Conservation (phyloP, 2,113 vertebrate genomes). For the Actinemys pallida region DNA sequence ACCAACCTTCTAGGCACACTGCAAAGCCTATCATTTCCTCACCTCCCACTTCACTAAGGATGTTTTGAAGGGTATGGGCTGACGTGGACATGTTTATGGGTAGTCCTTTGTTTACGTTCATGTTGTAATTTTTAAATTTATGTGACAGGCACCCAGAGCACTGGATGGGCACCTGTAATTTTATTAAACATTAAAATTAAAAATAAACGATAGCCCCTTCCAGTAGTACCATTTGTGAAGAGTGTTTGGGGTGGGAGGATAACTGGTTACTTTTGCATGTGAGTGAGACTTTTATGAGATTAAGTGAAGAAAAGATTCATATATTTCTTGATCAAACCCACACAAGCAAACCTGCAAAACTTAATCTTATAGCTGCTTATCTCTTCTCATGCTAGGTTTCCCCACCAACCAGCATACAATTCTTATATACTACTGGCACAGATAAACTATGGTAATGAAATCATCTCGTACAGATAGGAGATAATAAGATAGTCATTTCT, state of each 20-base stretch:
- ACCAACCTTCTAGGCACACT: neutral
- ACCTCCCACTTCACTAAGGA: neutral
- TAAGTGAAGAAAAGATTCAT: neutral
- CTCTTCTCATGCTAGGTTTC: neutral
- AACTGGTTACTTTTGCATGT: neutral
- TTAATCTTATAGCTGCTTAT: too few species aligned
- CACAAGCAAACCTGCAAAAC: accelerated
- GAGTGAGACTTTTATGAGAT: neutral
- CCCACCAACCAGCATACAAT: neutral
- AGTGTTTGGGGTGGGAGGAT: neutral
- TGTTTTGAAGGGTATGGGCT: neutral
- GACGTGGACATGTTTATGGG: neutral
- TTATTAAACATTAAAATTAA: neutral
- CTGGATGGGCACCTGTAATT: neutral
- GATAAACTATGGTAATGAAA: neutral
- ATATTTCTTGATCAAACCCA: neutral
- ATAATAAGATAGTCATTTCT: neutral
- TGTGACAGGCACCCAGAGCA: neutral
- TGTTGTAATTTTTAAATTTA: neutral
- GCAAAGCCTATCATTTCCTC: neutral
- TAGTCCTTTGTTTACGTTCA: neutral
- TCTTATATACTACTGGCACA: neutral
- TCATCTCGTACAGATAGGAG: neutral
- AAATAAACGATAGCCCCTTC: neutral
- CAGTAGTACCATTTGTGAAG: neutral